phyloP scores from a whole-genome alignment of 64 coral and sea anemone species.

The Stylophora pistillata region DNA sequence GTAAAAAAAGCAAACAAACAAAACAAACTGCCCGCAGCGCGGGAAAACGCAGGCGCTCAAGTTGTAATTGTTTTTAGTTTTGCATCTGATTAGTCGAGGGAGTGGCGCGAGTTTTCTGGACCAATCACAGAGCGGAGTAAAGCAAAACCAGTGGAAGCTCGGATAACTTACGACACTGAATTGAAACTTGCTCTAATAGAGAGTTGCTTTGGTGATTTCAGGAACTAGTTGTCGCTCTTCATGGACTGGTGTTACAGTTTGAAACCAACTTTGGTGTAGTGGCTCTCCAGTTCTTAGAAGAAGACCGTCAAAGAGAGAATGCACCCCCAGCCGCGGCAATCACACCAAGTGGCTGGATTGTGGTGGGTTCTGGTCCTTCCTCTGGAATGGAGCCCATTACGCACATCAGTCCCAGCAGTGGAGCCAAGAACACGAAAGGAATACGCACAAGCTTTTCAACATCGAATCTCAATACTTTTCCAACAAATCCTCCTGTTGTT shows the following conservation, averaged over 20 bases:
- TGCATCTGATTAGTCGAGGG: no score
- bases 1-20: no score
- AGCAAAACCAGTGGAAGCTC: no score
- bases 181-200: neutral
- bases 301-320: conserved; percentile 83
- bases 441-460: conserved; percentile 75
- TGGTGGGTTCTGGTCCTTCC: conserved; percentile 71
- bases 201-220: conserved; percentile 14
- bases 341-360: conserved; percentile 94
- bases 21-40: no score
- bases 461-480: conserved; percentile 72
- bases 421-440: conserved; percentile 54
- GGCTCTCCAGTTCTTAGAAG: conserved; percentile 91
- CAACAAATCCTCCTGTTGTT: conserved; percentile 14
- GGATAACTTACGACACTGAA: neutral
- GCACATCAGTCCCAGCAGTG: conserved; percentile 34
- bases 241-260: conserved; percentile 92
- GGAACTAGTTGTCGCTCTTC: conserved; percentile 89
- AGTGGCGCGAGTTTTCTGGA: no score
- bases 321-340: conserved; percentile 85
- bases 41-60: no score
- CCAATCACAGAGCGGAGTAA: no score
- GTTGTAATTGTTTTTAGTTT: no score
- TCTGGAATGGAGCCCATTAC: conserved; percentile 26
- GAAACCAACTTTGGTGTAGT: conserved; percentile 98